A percentile compares a stretch with the other conserved stretches of the same genome.
Evolutionary conservation across 2,113 vertebrate species (phyloP).

Genomic region (Myrmecobius fasciatus): DNA sequence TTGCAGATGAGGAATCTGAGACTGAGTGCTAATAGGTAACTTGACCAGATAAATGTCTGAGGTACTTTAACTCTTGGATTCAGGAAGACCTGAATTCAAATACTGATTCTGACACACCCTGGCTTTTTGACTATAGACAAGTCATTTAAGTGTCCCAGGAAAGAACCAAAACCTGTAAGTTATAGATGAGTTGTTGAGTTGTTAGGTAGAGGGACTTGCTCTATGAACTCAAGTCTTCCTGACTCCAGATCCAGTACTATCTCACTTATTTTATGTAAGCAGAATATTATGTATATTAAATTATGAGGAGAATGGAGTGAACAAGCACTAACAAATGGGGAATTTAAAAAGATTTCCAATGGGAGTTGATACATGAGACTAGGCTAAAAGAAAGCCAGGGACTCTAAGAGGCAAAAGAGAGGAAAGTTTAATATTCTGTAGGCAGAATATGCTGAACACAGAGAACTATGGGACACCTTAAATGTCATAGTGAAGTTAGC

Average conservation of each 20-base stretch:
- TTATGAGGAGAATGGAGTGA: background rate
- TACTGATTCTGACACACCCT: background rate
- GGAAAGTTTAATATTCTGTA: background rate
- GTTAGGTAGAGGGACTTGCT: background rate
- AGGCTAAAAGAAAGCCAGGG: background rate
- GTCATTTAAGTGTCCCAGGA: background rate
- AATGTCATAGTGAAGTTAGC: background rate
- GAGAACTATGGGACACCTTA: background rate
- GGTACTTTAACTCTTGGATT: background rate
- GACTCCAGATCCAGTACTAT: background rate
- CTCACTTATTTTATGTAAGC: background rate
- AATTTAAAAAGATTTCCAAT: background rate
- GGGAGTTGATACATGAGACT: background rate
- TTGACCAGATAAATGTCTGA: background rate
- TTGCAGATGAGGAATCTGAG: background rate
- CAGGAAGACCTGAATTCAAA: background rate
- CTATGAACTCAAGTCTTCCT: background rate
- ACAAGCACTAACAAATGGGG: background rate
- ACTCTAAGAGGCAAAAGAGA: background rate
- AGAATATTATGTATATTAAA: background rate
- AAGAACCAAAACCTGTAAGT: background rate
- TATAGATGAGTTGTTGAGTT: background rate
- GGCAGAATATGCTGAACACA: background rate
- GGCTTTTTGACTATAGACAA: background rate
- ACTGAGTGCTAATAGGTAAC: background rate